Conservation (phyloP, 2,888 invertebrate genomes). For the Augochlorella aurata region DNA sequence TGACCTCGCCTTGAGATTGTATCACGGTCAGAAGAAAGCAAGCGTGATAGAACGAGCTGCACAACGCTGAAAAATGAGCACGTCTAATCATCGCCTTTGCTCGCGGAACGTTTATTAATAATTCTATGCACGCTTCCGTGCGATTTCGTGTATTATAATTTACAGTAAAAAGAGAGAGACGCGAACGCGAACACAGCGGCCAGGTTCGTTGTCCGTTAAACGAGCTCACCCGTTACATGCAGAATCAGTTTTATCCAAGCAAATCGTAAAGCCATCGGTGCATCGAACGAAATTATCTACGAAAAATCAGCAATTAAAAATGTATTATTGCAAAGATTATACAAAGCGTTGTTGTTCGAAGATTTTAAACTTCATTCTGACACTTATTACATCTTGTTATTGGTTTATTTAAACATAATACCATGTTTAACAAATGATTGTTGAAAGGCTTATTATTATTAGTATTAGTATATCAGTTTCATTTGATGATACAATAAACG, state of each 20-base stretch:
- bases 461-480: no score
- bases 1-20: conserved; percentile 53
- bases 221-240: conserved; percentile 23
- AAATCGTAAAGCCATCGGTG: neutral
- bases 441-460: no score
- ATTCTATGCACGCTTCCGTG: conserved; percentile 8
- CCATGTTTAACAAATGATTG: no score
- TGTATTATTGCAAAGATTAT: neutral
- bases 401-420: no score
- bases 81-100: conserved; percentile 19
- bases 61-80: conserved; percentile 51
- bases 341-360: neutral
- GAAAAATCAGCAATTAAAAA: neutral
- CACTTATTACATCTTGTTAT: no score
- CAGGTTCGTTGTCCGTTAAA: conserved; percentile 34
- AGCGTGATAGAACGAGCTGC: conserved; percentile 53
- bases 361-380: neutral
- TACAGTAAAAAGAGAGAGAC: neutral
- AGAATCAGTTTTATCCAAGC: neutral
- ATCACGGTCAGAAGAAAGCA: conserved; percentile 56
- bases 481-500: no score
- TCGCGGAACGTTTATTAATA: conserved; percentile 20
- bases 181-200: neutral
- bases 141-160: conserved; percentile 15
- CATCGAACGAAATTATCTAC: neutral